Evolutionary conservation across 2,797 vertebrate species (phyloP), one percentile per base, ranked within the genome.

Genomic region (Carduelis carduelis): DNA sequence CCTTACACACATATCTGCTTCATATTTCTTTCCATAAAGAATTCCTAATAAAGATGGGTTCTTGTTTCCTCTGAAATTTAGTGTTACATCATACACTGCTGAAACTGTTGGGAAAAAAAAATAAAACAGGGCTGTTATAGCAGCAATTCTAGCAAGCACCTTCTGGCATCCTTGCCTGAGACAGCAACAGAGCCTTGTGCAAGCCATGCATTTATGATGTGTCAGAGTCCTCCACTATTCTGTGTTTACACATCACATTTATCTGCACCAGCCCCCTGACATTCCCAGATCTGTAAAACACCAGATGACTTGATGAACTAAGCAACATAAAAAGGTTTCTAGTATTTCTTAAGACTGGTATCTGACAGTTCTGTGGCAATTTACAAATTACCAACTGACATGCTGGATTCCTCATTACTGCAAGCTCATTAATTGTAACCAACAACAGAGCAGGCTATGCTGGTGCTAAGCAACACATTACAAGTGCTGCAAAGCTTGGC

Each of bases 41-140:
- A 99, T 99, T 81, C 99, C 99, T 97, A 99, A 97, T 93, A 99
- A 97, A 11, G 99, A 99, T 0, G 99, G 99, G 89, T 98, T 99
- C 96, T 99, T 99, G 95, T 99, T 99, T 95, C 98, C 98, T 98
- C 99, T 98, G 98, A 99, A 99, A 97, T 99, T 99, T 83, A 99
- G 98, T 18, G 99, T 99, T 95, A 99, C 99, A 26, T 99, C 99
- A 16, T 99, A 99, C 59, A 99, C 99, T 30, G 99, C 99, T 63
- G 98, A 96, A 60, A 99, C 99, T 99, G 97, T 43, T 64, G 83
- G 70, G 47, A 15, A 53, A 35, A 47, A 46, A 57, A 39, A 23
- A 89, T 27, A 60, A 55, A 83, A 82, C 2, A 92, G 0, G 2
- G 16, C 28, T 66, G 43, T 92, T 90, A 89, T 0, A 86, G 49